Base-by-base conservation (phyloP, 2,113 vertebrate genomes). In the Hyperoodon ampullatus region DNA sequence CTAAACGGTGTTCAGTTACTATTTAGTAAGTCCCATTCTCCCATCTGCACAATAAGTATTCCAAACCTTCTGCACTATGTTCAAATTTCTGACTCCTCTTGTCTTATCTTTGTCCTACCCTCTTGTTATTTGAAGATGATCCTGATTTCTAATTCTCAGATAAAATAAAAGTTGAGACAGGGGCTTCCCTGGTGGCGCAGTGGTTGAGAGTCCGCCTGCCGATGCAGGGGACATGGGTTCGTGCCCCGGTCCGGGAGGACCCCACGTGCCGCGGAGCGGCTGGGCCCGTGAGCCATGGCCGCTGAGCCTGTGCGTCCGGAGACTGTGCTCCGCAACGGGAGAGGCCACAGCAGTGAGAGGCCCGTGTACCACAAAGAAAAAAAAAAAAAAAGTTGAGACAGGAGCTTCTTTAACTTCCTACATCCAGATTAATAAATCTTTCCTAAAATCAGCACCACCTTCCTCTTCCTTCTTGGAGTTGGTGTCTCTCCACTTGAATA, bases 61-160 rank as follows among this genome's bases (percentile, higher is more conserved):
- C 68, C 65, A 92, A 55, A 65, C 11, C 2, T 75, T 88, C 60
- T 89, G 33, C 35, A 70, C 3, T 12, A 1, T 26, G 19, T 88
- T 77, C 75, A 95, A 44, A 70, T 66, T 80, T 89, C 28, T 66
- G 19, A 68, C 19, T 84, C 23, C 44, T 85, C 58, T 58, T 23
- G 19, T 85, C 55, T 82, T 55, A 85, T 42, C 21, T 33, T 77
- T 70, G n/a, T 44, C 61, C 50, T 92, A 44, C 44, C 26, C 30
- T 82, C 18, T 66, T 60, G 50, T 66, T 82, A 58, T 47, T 35
- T 39, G 26, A 63, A 93, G 39, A 61, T n/a, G 60, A 93, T 66
- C 53, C 81, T 84, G 21, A 58, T 94, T 94, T 87, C 80, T 83
- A 93, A 88, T 88, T 70, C 72, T 68, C 78, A 84, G 47, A 53